These are phyloP conservation scores for Pharmacophagus antenor DNA, from an alignment of 2,888 invertebrate species.

Conservation along the genomic window DNA sequence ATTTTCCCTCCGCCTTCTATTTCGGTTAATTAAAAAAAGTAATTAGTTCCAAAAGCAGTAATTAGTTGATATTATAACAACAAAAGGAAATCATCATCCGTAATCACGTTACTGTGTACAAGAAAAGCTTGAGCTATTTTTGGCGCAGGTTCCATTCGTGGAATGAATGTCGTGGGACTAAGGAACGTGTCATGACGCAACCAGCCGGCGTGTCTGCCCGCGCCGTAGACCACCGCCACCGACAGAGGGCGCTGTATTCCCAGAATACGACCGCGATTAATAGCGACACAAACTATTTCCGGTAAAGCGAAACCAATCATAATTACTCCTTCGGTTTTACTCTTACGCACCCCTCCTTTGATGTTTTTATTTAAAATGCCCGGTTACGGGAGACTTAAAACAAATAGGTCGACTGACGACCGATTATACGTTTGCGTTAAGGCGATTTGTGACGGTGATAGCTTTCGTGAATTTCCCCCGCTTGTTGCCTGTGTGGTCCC, in stretches of 20 bases:
- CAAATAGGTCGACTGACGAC: constrained; percentile 74
- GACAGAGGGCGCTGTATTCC: constrained; percentile 48
- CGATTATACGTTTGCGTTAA: constrained; percentile 79
- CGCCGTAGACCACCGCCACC: constrained; percentile 39
- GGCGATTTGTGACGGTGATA: constrained; percentile 77
- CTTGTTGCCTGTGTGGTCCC: constrained; percentile 73
- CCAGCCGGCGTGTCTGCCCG: constrained; percentile 44
- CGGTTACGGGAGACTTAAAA: constrained; percentile 78
- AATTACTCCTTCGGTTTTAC: constrained; percentile 75
- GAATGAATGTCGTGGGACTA: not conserved
- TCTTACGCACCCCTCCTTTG: constrained; percentile 76
- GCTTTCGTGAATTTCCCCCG: constrained; percentile 67
- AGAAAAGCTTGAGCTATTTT: not conserved
- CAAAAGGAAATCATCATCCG: not conserved
- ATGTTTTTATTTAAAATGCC: constrained; percentile 77
- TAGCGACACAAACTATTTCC: constrained; percentile 78
- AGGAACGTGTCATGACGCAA: constrained; percentile 3
- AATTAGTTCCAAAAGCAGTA: not conserved
- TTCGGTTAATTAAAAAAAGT: not conserved
- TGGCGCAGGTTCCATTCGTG: not conserved
- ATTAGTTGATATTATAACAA: not conserved
- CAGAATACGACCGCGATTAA: constrained; percentile 70
- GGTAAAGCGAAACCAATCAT: constrained; percentile 77
- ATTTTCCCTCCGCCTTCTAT: too few relatives aligned
- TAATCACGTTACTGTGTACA: not conserved